Base-by-base conservation (phyloP, 2,888 invertebrate species). In the Gymnoscelis rufifasciata region DNA sequence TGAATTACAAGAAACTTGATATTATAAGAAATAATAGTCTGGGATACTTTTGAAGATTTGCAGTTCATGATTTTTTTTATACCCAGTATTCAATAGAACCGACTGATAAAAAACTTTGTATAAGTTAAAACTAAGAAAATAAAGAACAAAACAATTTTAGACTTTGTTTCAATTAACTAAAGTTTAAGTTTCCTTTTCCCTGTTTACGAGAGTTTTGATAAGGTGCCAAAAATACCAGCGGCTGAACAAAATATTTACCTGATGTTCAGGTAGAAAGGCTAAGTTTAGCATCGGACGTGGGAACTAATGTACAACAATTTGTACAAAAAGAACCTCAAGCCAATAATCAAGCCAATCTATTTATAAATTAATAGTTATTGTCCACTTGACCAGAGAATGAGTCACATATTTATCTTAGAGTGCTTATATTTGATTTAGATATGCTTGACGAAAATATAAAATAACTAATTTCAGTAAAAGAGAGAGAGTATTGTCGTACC, bases 201-300 rank as follows among this genome's bases (percentile, higher is more conserved):
- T 37, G 38, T 41, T 46, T 37, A 37, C 38, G 24, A 27, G 15
- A 60, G 36, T 66, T 57, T 70, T 74, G 75, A 60, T 55, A 57
- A 42, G 33, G 41, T 64, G 76, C 77, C 76, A 77, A 69, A 51
- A 56, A 43, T 56, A 38, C 40, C 48, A 47, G 59, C 64, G 62
- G 58, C 59, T 56, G 59, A 67, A 58, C 57, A 38, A 50, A 51
- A 54, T 63, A 71, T 73, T 74, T 74, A 72, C 61, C 56, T 54
- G 66, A 67, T 71, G 74, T 76, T 74, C 79, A 82, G 79, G 77
- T 78, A 65, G 19, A 19, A 19, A 19, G 53, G 58, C 23, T 43
- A 33, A 41, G 38, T 29, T 33, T 42, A 27, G 37, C 38, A 29
- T 33, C 8, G 14, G 31, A 10, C 13, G 23, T 10, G 29, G 13